phyloP scores from a whole-genome alignment of 1,140 invertebrate genomes.

The Drosophila pandora region DNA sequence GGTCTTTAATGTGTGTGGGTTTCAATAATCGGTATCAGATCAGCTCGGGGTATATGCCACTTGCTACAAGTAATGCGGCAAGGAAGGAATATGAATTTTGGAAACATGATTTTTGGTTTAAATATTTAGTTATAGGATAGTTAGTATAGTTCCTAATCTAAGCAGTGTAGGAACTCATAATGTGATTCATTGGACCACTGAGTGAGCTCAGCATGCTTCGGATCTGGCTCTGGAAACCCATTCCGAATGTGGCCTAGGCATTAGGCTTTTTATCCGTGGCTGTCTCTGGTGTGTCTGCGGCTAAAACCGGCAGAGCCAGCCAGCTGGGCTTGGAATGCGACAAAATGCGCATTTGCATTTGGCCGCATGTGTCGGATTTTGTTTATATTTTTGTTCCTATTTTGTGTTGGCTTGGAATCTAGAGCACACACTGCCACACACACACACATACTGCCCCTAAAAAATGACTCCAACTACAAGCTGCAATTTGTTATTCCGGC shows the following conservation, averaged over 20 bases:
- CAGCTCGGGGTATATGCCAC: conserved; percentile 19
- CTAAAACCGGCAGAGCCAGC: conserved; percentile 22
- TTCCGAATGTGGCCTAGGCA: conserved; percentile 31
- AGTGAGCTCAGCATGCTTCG: neutral
- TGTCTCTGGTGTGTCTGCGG: conserved; percentile 36
- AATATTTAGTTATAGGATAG: neutral
- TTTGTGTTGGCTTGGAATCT: conserved; percentile 11
- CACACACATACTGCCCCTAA: conserved; percentile 19
- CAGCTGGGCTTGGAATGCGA: conserved; percentile 57
- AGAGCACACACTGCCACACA: conserved; percentile 22
- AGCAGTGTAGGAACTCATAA: no score
- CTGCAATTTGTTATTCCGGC: conserved; percentile 46
- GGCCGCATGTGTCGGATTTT: conserved; percentile 43
- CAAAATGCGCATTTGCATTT: conserved; percentile 56
- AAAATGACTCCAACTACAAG: conserved; percentile 37
- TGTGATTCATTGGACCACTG: no score
- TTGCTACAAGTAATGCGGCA: neutral
- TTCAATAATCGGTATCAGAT: conserved; percentile 19
- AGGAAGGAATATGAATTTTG: no score
- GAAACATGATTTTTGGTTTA: neutral
- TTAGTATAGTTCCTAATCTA: no score
- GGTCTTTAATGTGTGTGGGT: conserved; percentile 39
- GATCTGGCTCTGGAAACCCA: conserved; percentile 18
- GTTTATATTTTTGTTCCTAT: conserved; percentile 20
- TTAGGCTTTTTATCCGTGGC: conserved; percentile 21